Evolutionary conservation across 2,113 vertebrate species (phyloP).

Genomic region (Hypocryptadius cinnamomeus): DNA sequence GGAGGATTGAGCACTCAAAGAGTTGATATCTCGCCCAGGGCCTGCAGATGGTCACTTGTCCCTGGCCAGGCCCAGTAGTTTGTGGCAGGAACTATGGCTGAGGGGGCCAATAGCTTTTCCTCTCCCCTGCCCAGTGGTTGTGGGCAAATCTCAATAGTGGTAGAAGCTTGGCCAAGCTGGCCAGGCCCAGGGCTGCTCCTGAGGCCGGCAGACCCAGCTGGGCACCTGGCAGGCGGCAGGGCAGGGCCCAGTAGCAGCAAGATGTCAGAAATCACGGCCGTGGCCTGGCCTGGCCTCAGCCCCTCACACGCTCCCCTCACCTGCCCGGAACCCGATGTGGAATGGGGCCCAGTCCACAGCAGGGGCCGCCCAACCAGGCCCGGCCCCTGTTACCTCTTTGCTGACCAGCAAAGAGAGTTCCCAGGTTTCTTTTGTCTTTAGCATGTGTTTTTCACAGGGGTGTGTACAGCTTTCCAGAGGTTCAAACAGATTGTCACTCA

Average conservation of each 20-base stretch:
- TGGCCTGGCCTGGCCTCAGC: not conserved
- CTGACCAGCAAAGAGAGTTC: not conserved
- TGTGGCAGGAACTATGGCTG: fast-evolving
- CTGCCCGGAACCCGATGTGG: not conserved
- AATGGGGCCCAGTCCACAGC: not conserved
- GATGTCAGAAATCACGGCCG: not conserved
- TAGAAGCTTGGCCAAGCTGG: not conserved
- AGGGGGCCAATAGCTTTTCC: not conserved
- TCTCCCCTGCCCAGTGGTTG: not conserved
- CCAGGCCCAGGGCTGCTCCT: not conserved
- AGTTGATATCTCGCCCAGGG: not conserved
- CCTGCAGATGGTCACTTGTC: not conserved
- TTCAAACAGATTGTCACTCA: not conserved
- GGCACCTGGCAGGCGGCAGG: not conserved
- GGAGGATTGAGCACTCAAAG: not conserved
- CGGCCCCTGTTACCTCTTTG: not conserved
- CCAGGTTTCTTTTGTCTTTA: not conserved
- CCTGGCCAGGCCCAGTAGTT: not conserved
- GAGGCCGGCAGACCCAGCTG: not conserved
- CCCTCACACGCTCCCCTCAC: not conserved
- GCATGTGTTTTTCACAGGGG: not conserved
- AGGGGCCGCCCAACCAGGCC: not conserved
- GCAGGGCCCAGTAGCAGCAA: not conserved
- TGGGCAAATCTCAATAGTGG: not conserved
- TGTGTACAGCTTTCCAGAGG: not conserved